These are phyloP conservation scores for Dermatemys mawii DNA, from an alignment of 2,113 vertebrate genomes.

Conservation along the genomic window DNA sequence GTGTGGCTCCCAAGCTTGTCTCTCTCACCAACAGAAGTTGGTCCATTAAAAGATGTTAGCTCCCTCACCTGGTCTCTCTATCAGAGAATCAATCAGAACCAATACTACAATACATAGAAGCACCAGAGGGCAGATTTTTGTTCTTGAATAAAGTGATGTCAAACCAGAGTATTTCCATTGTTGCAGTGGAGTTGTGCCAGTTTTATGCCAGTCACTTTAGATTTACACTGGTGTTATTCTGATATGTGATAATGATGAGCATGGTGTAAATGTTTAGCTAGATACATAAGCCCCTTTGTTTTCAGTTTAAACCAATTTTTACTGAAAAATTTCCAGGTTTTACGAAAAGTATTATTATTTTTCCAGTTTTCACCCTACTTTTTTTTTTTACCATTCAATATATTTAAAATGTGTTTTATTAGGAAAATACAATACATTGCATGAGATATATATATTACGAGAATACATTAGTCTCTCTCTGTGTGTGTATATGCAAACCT, in stretches of 20 bases:
- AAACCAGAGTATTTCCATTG: slow-evolving; percentile 12
- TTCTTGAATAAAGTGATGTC: neutral
- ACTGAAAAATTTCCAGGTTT: too few relatives aligned
- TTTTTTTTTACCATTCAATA: too few relatives aligned
- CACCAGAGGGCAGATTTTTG: slow-evolving; percentile 21
- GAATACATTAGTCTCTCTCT: too few relatives aligned
- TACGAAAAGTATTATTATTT: too few relatives aligned
- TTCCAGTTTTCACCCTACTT: too few relatives aligned
- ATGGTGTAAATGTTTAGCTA: neutral
- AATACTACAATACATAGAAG: slow-evolving; percentile 28
- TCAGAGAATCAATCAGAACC: slow-evolving; percentile 10
- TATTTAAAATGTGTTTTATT: too few relatives aligned
- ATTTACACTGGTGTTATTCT: neutral
- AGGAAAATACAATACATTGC: too few relatives aligned
- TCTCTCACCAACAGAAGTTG: neutral
- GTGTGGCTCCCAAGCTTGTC: neutral
- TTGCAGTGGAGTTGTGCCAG: neutral
- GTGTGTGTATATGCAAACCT: too few relatives aligned
- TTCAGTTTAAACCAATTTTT: too few relatives aligned
- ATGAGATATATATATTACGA: too few relatives aligned
- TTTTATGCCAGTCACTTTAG: neutral
- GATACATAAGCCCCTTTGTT: neutral
- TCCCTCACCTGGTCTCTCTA: neutral
- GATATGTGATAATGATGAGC: neutral
- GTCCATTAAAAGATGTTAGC: neutral